Conservation (phyloP, 2,797 vertebrate genomes). For the Sarcoramphus papa region DNA sequence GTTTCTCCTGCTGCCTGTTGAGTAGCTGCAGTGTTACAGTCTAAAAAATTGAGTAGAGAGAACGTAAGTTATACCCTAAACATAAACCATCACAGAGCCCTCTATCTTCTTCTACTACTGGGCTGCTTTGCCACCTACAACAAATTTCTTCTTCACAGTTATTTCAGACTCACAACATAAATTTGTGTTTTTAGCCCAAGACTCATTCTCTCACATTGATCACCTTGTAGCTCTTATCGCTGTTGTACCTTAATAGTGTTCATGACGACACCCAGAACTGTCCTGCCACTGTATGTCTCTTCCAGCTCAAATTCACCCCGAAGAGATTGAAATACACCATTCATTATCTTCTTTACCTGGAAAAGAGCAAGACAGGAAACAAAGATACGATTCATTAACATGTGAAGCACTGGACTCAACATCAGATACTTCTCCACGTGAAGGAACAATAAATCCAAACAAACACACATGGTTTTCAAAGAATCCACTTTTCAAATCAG, state of each 20-base stretch:
- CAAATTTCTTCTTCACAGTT: not conserved
- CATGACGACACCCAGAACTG: constrained; percentile 82
- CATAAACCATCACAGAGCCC: not conserved
- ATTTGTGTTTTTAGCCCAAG: not conserved
- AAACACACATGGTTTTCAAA: fast-evolving
- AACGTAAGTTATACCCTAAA: not conserved
- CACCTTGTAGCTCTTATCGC: no score
- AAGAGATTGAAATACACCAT: constrained; percentile 90
- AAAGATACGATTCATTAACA: not conserved
- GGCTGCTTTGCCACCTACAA: not conserved
- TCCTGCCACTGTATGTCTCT: constrained; percentile 84
- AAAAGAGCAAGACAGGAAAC: not conserved
- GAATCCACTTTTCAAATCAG: not conserved
- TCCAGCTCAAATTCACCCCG: constrained; percentile 87
- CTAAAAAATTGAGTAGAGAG: constrained; percentile 32
- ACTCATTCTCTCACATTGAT: not conserved
- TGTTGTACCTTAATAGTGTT: constrained; percentile 88
- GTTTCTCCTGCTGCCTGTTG: constrained; percentile 44
- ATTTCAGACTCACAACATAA: not conserved
- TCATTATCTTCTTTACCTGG: constrained; percentile 97
- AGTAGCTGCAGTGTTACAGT: constrained; percentile 75
- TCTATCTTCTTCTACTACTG: not conserved
- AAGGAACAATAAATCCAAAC: not conserved
- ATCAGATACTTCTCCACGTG: not conserved
- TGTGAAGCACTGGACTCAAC: not conserved